These are phyloP conservation scores for Grus americana DNA, from an alignment of 2,113 vertebrate genomes.

Conservation along the genomic window DNA sequence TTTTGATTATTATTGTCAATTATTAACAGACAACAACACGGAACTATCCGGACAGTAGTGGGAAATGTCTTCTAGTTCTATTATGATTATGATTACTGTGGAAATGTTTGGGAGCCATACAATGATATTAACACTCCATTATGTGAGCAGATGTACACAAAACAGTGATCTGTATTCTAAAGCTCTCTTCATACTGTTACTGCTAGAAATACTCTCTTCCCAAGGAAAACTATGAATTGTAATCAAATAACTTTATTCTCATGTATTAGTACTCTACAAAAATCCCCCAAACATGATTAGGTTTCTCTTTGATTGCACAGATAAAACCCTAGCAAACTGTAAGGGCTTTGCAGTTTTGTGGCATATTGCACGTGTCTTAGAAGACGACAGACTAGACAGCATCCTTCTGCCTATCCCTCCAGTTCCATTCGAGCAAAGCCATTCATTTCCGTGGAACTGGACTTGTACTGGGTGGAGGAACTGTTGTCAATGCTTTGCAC, in stretches of 20 bases:
- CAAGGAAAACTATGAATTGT: background rate
- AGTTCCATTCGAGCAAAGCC: background rate
- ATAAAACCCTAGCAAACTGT: background rate
- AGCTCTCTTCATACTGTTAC: background rate
- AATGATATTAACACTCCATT: background rate
- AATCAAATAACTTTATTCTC: background rate
- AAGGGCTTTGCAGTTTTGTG: background rate
- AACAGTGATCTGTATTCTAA: background rate
- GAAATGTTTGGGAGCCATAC: background rate
- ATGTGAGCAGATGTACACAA: background rate
- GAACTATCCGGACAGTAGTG: background rate
- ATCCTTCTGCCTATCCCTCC: background rate
- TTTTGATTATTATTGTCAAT: background rate
- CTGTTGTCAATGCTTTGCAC: background rate
- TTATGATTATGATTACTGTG: background rate
- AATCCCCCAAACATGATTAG: background rate
- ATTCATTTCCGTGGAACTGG: background rate
- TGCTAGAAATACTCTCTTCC: conserved; percentile 16
- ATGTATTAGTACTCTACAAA: background rate
- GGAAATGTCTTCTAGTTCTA: background rate
- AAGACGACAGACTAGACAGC: background rate
- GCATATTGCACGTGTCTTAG: background rate
- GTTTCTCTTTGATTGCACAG: background rate
- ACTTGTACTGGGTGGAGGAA: background rate
- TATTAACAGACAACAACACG: background rate